A percentile compares a stretch with the other conserved stretches of the same genome.
phyloP scores from a whole-genome alignment of 2,797 vertebrate genomes.

The Bradypodion pumilum region DNA sequence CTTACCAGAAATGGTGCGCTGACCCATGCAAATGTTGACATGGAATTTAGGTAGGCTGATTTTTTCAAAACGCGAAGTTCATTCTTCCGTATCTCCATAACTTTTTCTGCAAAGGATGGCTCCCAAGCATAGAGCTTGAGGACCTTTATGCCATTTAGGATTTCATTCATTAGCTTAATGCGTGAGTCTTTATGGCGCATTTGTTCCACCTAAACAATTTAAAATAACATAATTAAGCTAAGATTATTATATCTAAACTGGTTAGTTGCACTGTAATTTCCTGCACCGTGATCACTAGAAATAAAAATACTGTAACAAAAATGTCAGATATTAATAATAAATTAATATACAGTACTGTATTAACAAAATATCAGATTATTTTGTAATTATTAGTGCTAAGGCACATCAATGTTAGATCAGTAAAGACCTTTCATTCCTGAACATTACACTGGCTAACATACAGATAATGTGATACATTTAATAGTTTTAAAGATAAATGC shows the following conservation, averaged over 20 bases:
- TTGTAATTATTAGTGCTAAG: too few species aligned
- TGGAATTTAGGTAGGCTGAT: slow-evolving; percentile 84
- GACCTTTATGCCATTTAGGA: slow-evolving; percentile 94
- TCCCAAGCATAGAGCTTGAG: slow-evolving; percentile 98
- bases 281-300: background rate
- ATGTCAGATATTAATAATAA: background rate
- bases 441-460: background rate
- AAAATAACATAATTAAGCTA: slow-evolving; percentile 25
- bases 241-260: background rate
- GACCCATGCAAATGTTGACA: slow-evolving; percentile 89
- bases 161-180: slow-evolving; percentile 96
- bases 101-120: slow-evolving; percentile 86
- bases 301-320: background rate
- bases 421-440: too few species aligned
- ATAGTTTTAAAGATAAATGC: background rate
- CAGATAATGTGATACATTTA: background rate
- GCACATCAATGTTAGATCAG: too few species aligned
- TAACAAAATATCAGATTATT: background rate
- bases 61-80: slow-evolving; percentile 88
- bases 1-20: slow-evolving; percentile 91
- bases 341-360: background rate
- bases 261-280: background rate
- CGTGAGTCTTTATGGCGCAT: slow-evolving; percentile 93
- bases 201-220: slow-evolving; percentile 82
- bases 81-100: slow-evolving; percentile 84